These are phyloP conservation scores for Dicrostonyx torquatus DNA, from an alignment of 2,797 vertebrate species.

Conservation along the genomic window DNA sequence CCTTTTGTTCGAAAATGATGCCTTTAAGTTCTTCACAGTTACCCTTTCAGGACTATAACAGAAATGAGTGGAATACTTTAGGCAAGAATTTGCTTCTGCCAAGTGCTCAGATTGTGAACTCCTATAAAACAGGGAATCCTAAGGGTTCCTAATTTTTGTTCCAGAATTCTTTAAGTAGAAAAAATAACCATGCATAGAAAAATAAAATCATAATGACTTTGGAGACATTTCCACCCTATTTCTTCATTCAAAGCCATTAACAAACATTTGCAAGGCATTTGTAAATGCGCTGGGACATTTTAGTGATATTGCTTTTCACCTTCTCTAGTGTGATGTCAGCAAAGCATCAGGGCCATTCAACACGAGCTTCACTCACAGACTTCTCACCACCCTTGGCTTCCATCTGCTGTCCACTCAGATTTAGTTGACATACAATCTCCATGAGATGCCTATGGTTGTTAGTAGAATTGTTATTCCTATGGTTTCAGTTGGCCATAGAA, in stretches of 20 bases:
- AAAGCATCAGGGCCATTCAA: background rate
- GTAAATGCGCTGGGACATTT: background rate
- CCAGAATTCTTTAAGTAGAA: background rate
- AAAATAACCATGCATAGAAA: background rate
- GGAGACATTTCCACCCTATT: background rate
- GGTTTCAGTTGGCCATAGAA: background rate
- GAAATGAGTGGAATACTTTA: background rate
- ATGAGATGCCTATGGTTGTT: background rate
- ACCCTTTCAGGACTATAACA: background rate
- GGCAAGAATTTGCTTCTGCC: background rate
- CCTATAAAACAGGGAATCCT: background rate
- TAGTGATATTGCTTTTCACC: background rate
- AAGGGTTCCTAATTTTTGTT: background rate
- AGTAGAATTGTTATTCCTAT: background rate
- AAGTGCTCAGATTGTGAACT: background rate
- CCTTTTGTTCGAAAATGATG: conserved; percentile 6
- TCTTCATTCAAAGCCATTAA: background rate
- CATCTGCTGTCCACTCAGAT: background rate
- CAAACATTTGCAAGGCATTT: background rate
- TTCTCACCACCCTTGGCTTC: background rate
- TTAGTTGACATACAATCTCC: background rate
- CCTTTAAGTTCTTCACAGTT: background rate
- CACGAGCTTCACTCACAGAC: fast-evolving
- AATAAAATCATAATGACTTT: background rate
- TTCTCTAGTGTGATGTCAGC: background rate